phyloP scores from a whole-genome alignment of 2,888 invertebrate genomes.

The Habrosyne pyritoides region DNA sequence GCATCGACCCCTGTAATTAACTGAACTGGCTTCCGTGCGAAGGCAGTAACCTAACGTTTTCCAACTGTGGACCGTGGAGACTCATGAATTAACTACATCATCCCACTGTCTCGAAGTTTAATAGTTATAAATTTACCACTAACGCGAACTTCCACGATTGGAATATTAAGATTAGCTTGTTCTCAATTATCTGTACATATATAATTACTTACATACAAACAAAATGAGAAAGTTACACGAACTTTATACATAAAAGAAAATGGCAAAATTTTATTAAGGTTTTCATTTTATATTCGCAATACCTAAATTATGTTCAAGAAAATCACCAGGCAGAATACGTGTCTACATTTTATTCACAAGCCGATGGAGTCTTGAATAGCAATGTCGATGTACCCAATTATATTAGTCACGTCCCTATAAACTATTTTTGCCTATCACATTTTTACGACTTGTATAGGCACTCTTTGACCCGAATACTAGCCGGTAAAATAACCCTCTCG shows the following conservation, averaged over 20 bases:
- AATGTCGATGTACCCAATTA: conserved; percentile 1
- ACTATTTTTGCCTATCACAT: conserved; percentile 15
- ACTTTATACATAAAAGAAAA: not conserved
- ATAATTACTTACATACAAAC: no score
- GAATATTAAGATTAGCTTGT: no score
- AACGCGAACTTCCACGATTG: not conserved
- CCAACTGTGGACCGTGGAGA: conserved; percentile 1
- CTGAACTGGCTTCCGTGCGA: conserved; percentile 28
- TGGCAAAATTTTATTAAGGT: not conserved
- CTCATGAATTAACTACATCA: not conserved
- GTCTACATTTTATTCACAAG: not conserved
- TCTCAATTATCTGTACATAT: no score
- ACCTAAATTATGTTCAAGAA: no score
- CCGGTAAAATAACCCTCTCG: conserved; percentile 37
- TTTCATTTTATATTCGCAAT: not conserved
- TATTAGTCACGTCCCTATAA: conserved; percentile 3
- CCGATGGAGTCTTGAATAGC: not conserved
- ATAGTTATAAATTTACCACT: not conserved
- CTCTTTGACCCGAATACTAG: conserved; percentile 37
- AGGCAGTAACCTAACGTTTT: conserved; percentile 5
- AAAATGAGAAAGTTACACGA: no score
- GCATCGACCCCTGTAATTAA: conserved; percentile 53
- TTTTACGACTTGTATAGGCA: conserved; percentile 20
- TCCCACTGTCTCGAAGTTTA: not conserved
- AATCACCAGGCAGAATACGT: not conserved